Evolutionary conservation across 2,888 invertebrate species (phyloP).

Genomic region (Chouioia cunea): DNA sequence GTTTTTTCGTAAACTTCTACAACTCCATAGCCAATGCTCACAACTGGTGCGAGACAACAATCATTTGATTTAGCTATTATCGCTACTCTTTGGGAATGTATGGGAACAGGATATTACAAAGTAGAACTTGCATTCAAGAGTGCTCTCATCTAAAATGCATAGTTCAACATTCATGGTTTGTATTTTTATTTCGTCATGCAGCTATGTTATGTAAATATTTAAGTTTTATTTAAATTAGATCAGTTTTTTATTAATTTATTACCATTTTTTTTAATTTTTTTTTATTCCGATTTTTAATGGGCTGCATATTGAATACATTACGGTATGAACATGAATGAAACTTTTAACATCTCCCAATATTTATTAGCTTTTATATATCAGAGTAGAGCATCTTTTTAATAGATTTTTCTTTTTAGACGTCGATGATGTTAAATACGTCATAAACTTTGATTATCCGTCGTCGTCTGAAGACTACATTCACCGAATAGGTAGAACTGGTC

Average conservation of each 20-base stretch:
- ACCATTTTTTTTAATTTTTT: conserved; percentile 29
- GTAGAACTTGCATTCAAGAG: conserved; percentile 66
- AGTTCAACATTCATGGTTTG: conserved; percentile 67
- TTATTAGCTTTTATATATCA: conserved; percentile 1
- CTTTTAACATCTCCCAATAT: conserved; percentile 16
- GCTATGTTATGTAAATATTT: conserved; percentile 50
- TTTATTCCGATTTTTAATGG: conserved; percentile 10
- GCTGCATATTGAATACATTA: conserved; percentile 45
- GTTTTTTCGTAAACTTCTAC: conserved; percentile 57
- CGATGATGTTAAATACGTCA: conserved; percentile 95
- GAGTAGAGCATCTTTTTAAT: conserved; percentile 3
- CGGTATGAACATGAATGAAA: conserved; percentile 45
- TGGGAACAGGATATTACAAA: conserved; percentile 61
- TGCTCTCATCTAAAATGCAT: conserved; percentile 62
- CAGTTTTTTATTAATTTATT: conserved; percentile 26
- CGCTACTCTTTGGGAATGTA: conserved; percentile 65
- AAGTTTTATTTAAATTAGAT: conserved; percentile 13
- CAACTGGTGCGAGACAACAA: conserved; percentile 67
- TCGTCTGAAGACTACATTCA: conserved; percentile 97
- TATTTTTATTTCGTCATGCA: conserved; percentile 66
- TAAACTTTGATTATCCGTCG: conserved; percentile 96
- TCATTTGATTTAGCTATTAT: conserved; percentile 68
- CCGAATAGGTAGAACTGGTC: conserved; percentile 93
- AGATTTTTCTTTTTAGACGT: conserved; percentile 78
- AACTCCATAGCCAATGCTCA: conserved; percentile 64